phyloP scores from a whole-genome alignment of 2,888 invertebrate genomes.

The Oeneis ivallda region DNA sequence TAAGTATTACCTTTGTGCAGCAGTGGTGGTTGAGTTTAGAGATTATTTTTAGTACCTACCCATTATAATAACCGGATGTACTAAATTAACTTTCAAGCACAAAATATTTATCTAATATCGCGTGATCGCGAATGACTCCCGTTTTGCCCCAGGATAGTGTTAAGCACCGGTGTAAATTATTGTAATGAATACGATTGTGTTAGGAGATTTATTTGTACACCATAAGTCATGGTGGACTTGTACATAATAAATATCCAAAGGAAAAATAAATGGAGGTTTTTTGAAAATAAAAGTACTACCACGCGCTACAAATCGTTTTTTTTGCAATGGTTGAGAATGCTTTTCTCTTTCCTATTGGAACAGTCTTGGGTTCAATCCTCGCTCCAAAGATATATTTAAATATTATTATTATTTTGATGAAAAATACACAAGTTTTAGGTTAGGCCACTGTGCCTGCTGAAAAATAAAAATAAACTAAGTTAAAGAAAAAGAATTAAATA shows the following conservation, averaged over 20 bases:
- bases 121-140: slow-evolving; percentile 30
- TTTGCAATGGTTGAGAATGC: too few relatives aligned
- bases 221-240: slow-evolving; percentile 14
- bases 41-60: neutral
- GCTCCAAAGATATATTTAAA: neutral
- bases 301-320: too few relatives aligned
- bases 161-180: slow-evolving; percentile 32
- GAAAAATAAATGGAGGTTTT: neutral
- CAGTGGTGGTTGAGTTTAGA: neutral
- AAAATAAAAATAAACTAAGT: too few relatives aligned
- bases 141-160: slow-evolving; percentile 24
- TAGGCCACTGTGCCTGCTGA: too few relatives aligned
- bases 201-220: slow-evolving; percentile 20
- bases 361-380: too few relatives aligned
- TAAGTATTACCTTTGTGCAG: neutral
- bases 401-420: too few relatives aligned
- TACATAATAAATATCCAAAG: neutral
- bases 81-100: slow-evolving; percentile 3
- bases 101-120: slow-evolving; percentile 26
- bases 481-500: too few relatives aligned
- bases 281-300: too few relatives aligned
- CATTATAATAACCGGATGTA: slow-evolving; percentile 12
- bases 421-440: too few relatives aligned
- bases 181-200: slow-evolving; percentile 23
- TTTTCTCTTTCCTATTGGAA: too few relatives aligned